Conservation (phyloP, 2,888 invertebrate species). For the Lasioglossum villosulum region DNA sequence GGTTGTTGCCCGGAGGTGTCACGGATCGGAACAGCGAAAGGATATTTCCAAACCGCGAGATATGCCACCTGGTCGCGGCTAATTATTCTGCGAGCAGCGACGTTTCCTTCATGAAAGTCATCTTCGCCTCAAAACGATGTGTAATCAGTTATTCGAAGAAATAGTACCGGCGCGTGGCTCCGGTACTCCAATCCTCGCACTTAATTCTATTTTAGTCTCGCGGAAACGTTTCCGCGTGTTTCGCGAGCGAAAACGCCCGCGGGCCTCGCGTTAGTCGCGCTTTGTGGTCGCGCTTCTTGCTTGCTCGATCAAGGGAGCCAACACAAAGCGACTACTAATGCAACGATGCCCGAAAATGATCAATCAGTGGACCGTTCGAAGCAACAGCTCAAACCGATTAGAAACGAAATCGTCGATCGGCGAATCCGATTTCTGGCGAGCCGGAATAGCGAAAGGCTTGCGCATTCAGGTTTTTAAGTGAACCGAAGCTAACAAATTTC, state of each 20-base stretch:
- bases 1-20: not conserved
- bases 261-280: not conserved
- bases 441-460: not conserved
- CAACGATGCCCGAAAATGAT: not conserved
- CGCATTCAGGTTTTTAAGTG: not conserved
- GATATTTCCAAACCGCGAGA: conserved; percentile 3
- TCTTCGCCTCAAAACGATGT: conserved; percentile 19
- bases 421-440: not conserved
- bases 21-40: not conserved
- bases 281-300: conserved; percentile 26
- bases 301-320: not conserved
- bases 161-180: conserved; percentile 1
- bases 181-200: conserved; percentile 51
- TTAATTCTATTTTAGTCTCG: conserved; percentile 51
- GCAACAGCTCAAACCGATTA: not conserved
- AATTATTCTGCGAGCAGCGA: conserved; percentile 24
- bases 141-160: conserved; percentile 60
- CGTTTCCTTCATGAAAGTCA: conserved; percentile 48
- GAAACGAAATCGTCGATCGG: not conserved
- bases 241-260: conserved; percentile 20
- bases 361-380: not conserved
- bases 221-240: conserved; percentile 35
- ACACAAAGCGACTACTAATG: conserved; percentile 25
- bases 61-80: conserved; percentile 16
- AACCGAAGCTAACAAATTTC: not conserved